Percentiles rank a stretch among this genome's conserved stretches.
Conservation (phyloP, 92 coral and sea anemone genomes). For the Siderastrea radians region DNA sequence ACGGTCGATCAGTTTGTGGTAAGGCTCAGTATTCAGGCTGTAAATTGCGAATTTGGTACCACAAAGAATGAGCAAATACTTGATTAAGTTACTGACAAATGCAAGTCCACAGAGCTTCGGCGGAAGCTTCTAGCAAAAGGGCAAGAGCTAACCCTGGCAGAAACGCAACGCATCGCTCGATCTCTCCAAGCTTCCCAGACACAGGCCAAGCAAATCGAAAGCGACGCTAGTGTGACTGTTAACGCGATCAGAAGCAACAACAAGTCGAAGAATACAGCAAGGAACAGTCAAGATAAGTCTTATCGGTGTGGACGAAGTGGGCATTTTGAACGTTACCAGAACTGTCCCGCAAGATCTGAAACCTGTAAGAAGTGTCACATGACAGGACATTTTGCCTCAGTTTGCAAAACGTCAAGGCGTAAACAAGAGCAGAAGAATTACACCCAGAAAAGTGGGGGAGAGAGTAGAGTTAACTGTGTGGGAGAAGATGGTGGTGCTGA, state of each 20-base stretch:
- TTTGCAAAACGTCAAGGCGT: constrained; percentile 18
- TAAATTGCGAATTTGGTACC: constrained; percentile 7
- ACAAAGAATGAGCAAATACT: constrained; percentile 8
- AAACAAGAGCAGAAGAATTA: constrained; percentile 12
- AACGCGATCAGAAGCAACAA: not conserved
- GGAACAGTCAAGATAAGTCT: not conserved
- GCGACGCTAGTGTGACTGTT: not conserved
- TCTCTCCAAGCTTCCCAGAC: constrained; percentile 21
- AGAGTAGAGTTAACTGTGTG: constrained; percentile 10
- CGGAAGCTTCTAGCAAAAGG: constrained; percentile 9
- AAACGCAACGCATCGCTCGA: constrained; percentile 43
- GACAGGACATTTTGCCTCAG: not conserved
- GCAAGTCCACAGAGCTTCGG: constrained; percentile 21
- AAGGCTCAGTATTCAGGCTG: constrained; percentile 26
- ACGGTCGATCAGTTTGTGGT: constrained; percentile 19
- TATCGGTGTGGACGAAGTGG: constrained; percentile 44
- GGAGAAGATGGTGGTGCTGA: constrained; percentile 32
- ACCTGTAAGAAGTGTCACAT: constrained; percentile 45
- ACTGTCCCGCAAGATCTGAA: constrained; percentile 44
- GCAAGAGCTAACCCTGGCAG: constrained; percentile 21
- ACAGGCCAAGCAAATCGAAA: constrained; percentile 39
- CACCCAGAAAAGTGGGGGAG: constrained; percentile 5
- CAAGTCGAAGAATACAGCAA: not conserved
- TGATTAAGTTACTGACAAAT: constrained; percentile 18
- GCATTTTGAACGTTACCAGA: constrained; percentile 39